A percentile compares a stretch with the other conserved stretches of the same genome.
These are phyloP conservation scores for Tinamus guttatus DNA, from an alignment of 2,113 vertebrate genomes.

Conservation along the genomic window DNA sequence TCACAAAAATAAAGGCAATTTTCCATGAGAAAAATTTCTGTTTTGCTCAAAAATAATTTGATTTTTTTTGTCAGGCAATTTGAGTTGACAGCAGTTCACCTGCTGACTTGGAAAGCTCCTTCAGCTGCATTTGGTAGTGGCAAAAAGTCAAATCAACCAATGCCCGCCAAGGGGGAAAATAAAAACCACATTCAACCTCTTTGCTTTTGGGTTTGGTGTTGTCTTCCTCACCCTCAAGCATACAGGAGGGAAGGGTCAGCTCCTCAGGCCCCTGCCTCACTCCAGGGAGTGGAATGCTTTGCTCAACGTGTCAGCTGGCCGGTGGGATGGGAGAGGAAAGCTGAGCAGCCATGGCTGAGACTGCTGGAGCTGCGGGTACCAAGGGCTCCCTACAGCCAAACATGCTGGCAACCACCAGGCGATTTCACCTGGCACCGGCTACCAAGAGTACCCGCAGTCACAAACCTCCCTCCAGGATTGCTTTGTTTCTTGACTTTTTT, in stretches of 20 bases:
- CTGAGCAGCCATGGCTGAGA: neutral
- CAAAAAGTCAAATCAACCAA: neutral
- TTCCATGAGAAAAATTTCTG: slow-evolving; percentile 24
- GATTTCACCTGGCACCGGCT: neutral
- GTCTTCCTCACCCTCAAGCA: neutral
- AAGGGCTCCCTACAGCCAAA: neutral
- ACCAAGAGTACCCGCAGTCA: neutral
- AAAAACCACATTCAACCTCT: neutral
- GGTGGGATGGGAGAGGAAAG: neutral
- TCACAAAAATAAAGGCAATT: neutral
- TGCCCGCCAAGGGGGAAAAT: neutral
- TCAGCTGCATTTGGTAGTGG: neutral
- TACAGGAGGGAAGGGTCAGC: neutral
- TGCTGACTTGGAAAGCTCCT: slow-evolving; percentile 27
- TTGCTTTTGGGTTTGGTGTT: neutral
- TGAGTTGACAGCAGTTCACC: neutral
- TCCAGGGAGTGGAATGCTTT: neutral
- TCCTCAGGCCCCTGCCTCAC: neutral
- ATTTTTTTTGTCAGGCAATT: slow-evolving; percentile 8
- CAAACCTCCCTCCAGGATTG: neutral
- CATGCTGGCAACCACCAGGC: neutral
- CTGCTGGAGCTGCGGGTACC: neutral
- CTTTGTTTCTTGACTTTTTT: neutral
- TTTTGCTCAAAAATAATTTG: slow-evolving; percentile 20
- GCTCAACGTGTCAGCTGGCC: neutral